Evolutionary conservation across 37 sponge, comb jelly and placozoan species (phyloP), one percentile per base, ranked within the genome.

Genomic region (Cliona cf. orientalis): DNA sequence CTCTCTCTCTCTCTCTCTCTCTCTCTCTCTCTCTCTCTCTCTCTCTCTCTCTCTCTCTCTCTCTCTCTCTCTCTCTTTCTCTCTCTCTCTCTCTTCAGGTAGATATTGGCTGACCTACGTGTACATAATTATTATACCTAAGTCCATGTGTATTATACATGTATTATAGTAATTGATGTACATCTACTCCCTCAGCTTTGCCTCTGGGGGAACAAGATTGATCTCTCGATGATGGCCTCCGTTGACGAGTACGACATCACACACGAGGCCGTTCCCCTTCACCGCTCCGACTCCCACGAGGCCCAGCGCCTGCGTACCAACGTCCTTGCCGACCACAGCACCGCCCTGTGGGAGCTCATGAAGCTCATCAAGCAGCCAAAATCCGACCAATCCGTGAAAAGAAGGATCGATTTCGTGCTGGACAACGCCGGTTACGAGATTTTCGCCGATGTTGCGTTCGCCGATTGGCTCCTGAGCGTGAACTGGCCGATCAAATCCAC

Each of bases 141-240:
- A n/a, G n/a, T n/a, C n/a, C n/a, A n/a, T n/a, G n/a, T n/a, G n/a
- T n/a, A n/a, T n/a, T n/a, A n/a, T n/a, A n/a, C n/a, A n/a, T n/a
- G n/a, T n/a, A n/a, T n/a, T n/a, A n/a, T n/a, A n/a, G 55, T 49
- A 49, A 17, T 17, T 49, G 55, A 45, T 38, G 23, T 72, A 19
- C 34, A 23, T 22, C 46, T 58, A 4, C 60, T 70, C 46, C 1
- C 44, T 6, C 83, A 99, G 96, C 70, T 95, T 5, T 94, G 89
- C 25, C 81, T 99, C 72, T 99, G 99, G 99, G 99, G 99, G 23
- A 99, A 99, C 80, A 96, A 90, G 77, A 86, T 90, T 41, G 99
- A 99, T 61, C 91, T 99, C 46, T 96, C 95, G 17, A 86, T 97
- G 87, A 72, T 95, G 42, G 87, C 85, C 31, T 85, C 88, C 1